These are phyloP conservation scores for Cantharis rufa DNA, from an alignment of 2,888 invertebrate genomes.

Conservation along the genomic window DNA sequence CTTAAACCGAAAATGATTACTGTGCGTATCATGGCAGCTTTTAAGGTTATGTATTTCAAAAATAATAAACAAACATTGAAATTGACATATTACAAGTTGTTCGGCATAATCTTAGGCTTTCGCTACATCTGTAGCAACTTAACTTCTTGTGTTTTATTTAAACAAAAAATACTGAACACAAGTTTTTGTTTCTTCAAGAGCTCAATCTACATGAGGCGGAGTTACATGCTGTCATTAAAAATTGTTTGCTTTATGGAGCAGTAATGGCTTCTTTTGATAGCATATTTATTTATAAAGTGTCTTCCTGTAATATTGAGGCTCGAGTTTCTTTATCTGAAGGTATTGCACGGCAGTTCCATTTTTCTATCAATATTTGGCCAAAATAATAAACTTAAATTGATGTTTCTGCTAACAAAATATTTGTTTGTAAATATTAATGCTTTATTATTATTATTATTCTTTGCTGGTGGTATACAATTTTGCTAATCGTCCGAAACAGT, in stretches of 20 bases:
- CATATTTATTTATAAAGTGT: neutral
- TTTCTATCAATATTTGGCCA: neutral
- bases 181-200: neutral
- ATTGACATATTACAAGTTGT: neutral
- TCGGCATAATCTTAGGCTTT: neutral
- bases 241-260: conserved; percentile 2
- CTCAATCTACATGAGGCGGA: conserved; percentile 6
- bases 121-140: neutral
- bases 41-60: neutral
- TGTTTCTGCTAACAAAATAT: neutral
- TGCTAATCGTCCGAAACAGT: neutral
- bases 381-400: neutral
- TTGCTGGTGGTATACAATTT: neutral
- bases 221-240: conserved; percentile 6
- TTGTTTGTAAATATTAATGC: neutral
- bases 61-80: neutral
- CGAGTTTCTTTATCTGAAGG: neutral
- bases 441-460: neutral
- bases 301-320: neutral
- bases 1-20: neutral
- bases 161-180: neutral
- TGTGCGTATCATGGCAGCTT: neutral
- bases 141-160: neutral
- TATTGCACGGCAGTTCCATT: neutral
- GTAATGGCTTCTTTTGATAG: conserved; percentile 4